These are phyloP conservation scores for Pissodes strobi DNA, from an alignment of 1,140 invertebrate species.

Conservation along the genomic window DNA sequence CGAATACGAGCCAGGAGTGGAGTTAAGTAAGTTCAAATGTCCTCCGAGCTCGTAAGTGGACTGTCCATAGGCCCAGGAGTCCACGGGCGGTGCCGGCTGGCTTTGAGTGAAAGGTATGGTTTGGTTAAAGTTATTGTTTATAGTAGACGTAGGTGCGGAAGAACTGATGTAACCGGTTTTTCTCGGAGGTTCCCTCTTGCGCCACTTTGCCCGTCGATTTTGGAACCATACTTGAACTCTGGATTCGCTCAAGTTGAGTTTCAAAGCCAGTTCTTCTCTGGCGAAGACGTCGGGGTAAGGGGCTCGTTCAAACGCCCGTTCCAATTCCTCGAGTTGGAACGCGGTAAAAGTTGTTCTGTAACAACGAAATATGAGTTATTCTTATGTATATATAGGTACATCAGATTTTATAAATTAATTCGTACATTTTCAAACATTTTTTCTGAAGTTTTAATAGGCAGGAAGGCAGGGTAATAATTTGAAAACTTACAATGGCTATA, in stretches of 20 bases:
- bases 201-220: constrained; percentile 96
- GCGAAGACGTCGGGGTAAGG: constrained; percentile 97
- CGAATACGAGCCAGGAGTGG: constrained; percentile 69
- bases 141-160: constrained; percentile 57
- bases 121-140: constrained; percentile 67
- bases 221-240: constrained; percentile 94
- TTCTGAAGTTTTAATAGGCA: too few species aligned
- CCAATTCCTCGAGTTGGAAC: constrained; percentile 92
- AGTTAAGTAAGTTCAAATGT: constrained; percentile 71
- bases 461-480: too few species aligned
- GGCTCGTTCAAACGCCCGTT: constrained; percentile 90
- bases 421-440: too few species aligned
- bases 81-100: constrained; percentile 64
- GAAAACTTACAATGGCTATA: too few species aligned
- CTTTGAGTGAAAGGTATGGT: constrained; percentile 70
- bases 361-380: constrained; percentile 20
- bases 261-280: constrained; percentile 88
- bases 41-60: constrained; percentile 75
- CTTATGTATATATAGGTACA: too few species aligned
- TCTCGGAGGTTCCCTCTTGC: constrained; percentile 95
- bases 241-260: constrained; percentile 88
- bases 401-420: too few species aligned
- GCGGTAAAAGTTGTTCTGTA: constrained; percentile 94
- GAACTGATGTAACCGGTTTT: constrained; percentile 70
- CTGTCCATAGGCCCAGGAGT: constrained; percentile 74